Evolutionary conservation across 2,113 vertebrate species (phyloP).

Genomic region (Henicopernis longicauda): DNA sequence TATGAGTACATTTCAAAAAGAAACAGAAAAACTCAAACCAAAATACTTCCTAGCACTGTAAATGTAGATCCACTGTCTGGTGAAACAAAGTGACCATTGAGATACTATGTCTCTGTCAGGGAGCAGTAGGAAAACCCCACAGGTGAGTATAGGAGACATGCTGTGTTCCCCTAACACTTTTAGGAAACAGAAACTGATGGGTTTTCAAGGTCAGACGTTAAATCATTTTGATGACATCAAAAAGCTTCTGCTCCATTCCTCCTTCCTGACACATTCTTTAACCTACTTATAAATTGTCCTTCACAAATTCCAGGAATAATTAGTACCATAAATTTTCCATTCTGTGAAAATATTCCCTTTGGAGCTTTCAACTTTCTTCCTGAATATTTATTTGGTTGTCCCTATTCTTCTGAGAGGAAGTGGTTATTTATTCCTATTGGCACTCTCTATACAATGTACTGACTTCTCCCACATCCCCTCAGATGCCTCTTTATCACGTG

Average conservation of each 20-base stretch:
- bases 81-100: neutral
- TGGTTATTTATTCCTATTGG: neutral
- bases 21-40: neutral
- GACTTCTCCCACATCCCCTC: neutral
- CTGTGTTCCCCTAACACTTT: neutral
- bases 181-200: neutral
- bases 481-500: neutral
- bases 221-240: neutral
- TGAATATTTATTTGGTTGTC: neutral
- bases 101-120: neutral
- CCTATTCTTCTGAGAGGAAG: neutral
- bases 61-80: neutral
- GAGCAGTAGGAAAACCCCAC: neutral
- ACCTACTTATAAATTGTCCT: neutral
- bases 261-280: neutral
- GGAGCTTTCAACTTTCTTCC: neutral
- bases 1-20: neutral
- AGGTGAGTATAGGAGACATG: neutral
- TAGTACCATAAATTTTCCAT: neutral
- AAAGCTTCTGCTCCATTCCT: neutral
- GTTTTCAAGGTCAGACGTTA: neutral
- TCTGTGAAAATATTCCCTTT: neutral
- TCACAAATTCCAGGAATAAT: neutral
- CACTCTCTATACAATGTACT: neutral
- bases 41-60: neutral